Conservation (phyloP, 2,888 invertebrate species). For the Sinohyriopsis cumingii region DNA sequence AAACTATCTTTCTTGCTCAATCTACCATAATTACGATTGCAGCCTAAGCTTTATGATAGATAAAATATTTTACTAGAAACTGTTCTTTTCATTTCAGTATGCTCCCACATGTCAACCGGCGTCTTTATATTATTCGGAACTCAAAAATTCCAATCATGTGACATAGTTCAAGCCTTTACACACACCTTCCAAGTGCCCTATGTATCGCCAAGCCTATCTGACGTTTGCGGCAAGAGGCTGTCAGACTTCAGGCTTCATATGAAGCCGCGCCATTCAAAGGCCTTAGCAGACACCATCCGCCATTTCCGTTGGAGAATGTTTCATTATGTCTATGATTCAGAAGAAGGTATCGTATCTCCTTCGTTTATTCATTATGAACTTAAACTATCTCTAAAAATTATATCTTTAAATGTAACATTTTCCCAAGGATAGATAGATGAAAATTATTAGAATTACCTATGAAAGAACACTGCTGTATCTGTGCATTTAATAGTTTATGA, state of each 20-base stretch:
- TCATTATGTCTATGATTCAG: constrained; percentile 59
- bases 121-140: constrained; percentile 61
- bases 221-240: constrained; percentile 19
- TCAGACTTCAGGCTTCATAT: constrained; percentile 86
- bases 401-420: no score
- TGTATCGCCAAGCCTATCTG: constrained; percentile 51
- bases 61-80: background rate
- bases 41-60: no score
- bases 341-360: constrained; percentile 51
- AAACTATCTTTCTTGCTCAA: no score
- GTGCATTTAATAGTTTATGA: no score
- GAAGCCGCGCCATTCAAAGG: constrained; percentile 81
- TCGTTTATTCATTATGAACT: background rate
- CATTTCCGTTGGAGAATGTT: constrained; percentile 50
- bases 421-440: no score
- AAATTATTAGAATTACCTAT: no score
- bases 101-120: constrained; percentile 55
- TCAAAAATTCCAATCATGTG: constrained; percentile 48
- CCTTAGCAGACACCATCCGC: constrained; percentile 74
- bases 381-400: no score
- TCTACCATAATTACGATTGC: no score
- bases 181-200: constrained; percentile 62
- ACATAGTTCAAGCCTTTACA: constrained; percentile 54
- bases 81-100: constrained; percentile 48
- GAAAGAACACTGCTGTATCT: no score